These are phyloP conservation scores for Cygnus buccinator DNA, from an alignment of 2,113 vertebrate species.

Conservation along the genomic window DNA sequence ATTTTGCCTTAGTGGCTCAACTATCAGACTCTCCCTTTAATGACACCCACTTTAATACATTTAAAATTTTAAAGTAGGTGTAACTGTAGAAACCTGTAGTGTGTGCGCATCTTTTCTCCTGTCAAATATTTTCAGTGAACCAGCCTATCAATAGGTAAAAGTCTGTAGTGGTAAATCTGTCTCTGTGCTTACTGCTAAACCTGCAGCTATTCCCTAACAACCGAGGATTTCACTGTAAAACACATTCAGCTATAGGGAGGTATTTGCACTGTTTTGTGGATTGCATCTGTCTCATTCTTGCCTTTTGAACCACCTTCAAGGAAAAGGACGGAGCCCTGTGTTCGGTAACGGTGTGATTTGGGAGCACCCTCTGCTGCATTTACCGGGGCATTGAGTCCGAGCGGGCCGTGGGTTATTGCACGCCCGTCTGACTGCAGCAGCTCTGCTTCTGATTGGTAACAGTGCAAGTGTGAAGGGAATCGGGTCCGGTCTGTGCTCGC, in stretches of 20 bases:
- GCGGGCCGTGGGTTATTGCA: rapidly evolving
- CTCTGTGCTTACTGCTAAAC: background rate
- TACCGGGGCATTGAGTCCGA: background rate
- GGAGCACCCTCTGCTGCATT: background rate
- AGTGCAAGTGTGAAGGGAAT: background rate
- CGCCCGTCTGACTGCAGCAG: background rate
- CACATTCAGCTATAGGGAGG: background rate
- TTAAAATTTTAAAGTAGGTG: background rate
- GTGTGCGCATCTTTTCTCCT: background rate
- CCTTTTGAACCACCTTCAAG: background rate
- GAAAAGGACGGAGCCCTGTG: background rate
- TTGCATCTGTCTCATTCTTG: background rate
- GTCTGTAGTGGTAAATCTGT: background rate
- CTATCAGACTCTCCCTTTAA: background rate
- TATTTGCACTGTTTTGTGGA: background rate
- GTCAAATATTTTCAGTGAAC: background rate
- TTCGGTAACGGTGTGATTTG: background rate
- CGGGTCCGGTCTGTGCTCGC: background rate
- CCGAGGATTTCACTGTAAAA: background rate
- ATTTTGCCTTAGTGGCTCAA: background rate
- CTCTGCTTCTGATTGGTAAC: background rate
- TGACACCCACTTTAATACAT: background rate
- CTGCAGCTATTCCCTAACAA: background rate
- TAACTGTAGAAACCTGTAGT: background rate
- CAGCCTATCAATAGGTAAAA: background rate